Conservation (phyloP, 2,113 vertebrate genomes). For the Onychostruthus taczanowskii region DNA sequence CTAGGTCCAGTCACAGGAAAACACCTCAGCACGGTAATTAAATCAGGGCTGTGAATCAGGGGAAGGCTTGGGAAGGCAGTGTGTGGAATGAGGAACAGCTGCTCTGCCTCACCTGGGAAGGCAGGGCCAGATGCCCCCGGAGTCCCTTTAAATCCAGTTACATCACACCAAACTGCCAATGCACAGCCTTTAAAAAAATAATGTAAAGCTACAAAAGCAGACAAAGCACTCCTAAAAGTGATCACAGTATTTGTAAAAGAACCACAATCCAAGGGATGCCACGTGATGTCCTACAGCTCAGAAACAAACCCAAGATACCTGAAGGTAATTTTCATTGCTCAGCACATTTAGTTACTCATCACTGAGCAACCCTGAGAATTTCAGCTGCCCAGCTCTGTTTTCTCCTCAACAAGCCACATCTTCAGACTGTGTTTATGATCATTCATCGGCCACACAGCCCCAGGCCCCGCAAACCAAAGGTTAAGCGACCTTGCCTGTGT, state of each 20-base stretch:
- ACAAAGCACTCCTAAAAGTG: not conserved
- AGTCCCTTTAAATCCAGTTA: not conserved
- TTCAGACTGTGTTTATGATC: not conserved
- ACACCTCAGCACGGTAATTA: not conserved
- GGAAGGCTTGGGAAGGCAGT: not conserved
- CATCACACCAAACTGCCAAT: not conserved
- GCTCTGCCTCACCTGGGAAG: not conserved
- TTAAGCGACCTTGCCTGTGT: not conserved
- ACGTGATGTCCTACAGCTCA: not conserved
- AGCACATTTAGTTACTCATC: not conserved
- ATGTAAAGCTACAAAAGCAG: not conserved
- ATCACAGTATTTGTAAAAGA: rapidly evolving
- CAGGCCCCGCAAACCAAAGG: not conserved
- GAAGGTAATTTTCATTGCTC: not conserved
- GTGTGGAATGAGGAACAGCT: not conserved
- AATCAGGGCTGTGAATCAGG: not conserved
- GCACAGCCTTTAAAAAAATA: rapidly evolving
- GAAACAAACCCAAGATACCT: not conserved
- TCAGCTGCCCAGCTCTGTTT: not conserved
- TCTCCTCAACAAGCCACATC: not conserved
- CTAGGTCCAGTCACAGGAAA: not conserved
- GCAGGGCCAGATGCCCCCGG: not conserved
- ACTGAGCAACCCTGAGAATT: not conserved
- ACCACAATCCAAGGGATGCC: not conserved
- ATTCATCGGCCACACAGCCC: not conserved